Conservation (phyloP, 2,113 vertebrate species). For the Acanthochromis polyacanthus region DNA sequence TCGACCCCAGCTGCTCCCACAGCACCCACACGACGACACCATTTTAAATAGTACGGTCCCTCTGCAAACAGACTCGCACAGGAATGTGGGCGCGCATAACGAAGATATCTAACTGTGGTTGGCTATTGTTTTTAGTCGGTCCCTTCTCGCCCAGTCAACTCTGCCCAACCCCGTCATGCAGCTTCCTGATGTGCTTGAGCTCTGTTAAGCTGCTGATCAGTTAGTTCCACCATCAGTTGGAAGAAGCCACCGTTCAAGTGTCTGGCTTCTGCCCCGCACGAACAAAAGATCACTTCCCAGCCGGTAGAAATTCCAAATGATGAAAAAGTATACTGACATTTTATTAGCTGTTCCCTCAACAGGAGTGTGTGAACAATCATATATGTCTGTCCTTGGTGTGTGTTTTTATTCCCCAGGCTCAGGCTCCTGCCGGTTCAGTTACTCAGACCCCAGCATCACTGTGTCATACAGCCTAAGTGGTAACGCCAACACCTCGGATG, state of each 20-base stretch:
- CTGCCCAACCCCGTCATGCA: constrained; percentile 11
- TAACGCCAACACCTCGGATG: constrained; percentile 85
- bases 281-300: constrained; percentile 35
- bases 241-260: constrained; percentile 12
- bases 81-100: background rate
- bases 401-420: constrained; percentile 86
- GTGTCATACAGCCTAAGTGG: constrained; percentile 90
- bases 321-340: constrained; percentile 33
- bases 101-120: background rate
- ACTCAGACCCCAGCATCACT: constrained; percentile 93
- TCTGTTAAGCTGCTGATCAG: constrained; percentile 55
- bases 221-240: constrained; percentile 48
- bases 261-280: constrained; percentile 19
- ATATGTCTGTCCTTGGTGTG: constrained; percentile 44
- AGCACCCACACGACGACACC: constrained; percentile 21
- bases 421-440: constrained; percentile 95
- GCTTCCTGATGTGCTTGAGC: constrained; percentile 26
- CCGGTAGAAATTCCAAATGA: constrained; percentile 35
- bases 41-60: constrained; percentile 42
- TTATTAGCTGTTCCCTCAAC: constrained; percentile 13
- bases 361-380: constrained; percentile 5
- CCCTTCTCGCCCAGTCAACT: constrained; percentile 18
- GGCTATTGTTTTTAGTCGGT: background rate
- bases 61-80: background rate
- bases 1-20: constrained; percentile 44